phyloP scores from a whole-genome alignment of 2,888 invertebrate genomes.

The Andrena haemorrhoa region DNA sequence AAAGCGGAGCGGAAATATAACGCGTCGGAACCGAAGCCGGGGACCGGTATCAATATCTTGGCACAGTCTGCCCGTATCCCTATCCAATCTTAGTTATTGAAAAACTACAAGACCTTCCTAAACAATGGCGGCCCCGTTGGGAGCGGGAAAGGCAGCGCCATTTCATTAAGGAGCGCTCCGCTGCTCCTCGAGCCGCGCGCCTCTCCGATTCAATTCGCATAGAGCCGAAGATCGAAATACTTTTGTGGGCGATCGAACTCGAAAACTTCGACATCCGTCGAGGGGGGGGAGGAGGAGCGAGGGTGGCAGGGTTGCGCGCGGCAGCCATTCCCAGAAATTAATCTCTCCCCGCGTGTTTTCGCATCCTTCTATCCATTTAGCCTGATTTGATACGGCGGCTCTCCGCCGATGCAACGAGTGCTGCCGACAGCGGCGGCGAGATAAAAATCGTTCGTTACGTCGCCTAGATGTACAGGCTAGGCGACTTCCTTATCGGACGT shows the following conservation, averaged over 20 bases:
- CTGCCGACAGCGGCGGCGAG: slow-evolving; percentile 27
- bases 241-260: slow-evolving; percentile 60
- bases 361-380: slow-evolving; percentile 38
- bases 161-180: slow-evolving; percentile 76
- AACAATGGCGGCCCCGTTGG: slow-evolving; percentile 75
- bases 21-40: slow-evolving; percentile 24
- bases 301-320: not conserved
- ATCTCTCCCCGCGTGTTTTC: slow-evolving; percentile 31
- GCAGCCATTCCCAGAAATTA: slow-evolving; percentile 52
- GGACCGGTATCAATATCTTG: slow-evolving; percentile 67
- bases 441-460: slow-evolving; percentile 53
- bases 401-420: not conserved
- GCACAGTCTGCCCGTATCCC: slow-evolving; percentile 63
- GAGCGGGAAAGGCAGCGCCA: slow-evolving; percentile 73
- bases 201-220: slow-evolving; percentile 58
- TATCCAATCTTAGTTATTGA: slow-evolving; percentile 79
- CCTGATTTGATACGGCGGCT: slow-evolving; percentile 6
- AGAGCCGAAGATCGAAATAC: slow-evolving; percentile 57
- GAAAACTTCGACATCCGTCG: slow-evolving; percentile 37
- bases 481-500: slow-evolving; percentile 41
- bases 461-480: slow-evolving; percentile 14
- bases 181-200: slow-evolving; percentile 34
- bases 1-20: slow-evolving; percentile 33
- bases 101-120: slow-evolving; percentile 74
- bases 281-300: not conserved